Conservation (phyloP, 2,888 invertebrate species). For the Hemithea aestivaria region DNA sequence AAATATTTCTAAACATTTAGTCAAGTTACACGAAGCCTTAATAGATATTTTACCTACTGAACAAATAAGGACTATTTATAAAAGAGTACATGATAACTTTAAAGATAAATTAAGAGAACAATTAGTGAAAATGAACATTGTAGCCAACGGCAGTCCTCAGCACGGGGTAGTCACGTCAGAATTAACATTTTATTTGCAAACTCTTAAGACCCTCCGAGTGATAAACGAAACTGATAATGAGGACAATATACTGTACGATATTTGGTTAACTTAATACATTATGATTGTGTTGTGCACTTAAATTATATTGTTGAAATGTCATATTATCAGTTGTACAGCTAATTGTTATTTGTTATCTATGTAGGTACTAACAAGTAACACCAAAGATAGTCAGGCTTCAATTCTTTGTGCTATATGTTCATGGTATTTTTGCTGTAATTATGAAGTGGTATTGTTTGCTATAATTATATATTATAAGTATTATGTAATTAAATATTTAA, state of each 20-base stretch:
- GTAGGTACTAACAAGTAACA: slow-evolving; percentile 12
- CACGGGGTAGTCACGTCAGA: slow-evolving; percentile 97
- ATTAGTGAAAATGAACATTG: slow-evolving; percentile 90
- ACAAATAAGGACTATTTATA: slow-evolving; percentile 87
- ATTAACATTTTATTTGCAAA: slow-evolving; percentile 93
- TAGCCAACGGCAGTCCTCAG: slow-evolving; percentile 97
- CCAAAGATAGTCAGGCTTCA: slow-evolving; percentile 15
- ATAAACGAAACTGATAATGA: slow-evolving; percentile 85
- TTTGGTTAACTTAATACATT: slow-evolving; percentile 83
- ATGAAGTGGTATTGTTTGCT: slow-evolving; percentile 1
- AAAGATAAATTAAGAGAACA: slow-evolving; percentile 92
- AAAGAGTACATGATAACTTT: slow-evolving; percentile 90
- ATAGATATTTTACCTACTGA: slow-evolving; percentile 89
- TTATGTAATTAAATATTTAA: slow-evolving; percentile 2
- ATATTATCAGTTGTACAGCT: slow-evolving; percentile 13
- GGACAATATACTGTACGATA: slow-evolving; percentile 89
- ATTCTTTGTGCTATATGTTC: neutral
- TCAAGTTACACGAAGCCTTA: slow-evolving; percentile 94
- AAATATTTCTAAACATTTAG: slow-evolving; percentile 92
- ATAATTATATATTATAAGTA: neutral
- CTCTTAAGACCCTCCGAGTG: slow-evolving; percentile 88
- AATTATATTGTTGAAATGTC: slow-evolving; percentile 9
- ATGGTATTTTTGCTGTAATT: too few relatives aligned
- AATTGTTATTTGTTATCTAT: slow-evolving; percentile 6
- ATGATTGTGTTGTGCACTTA: slow-evolving; percentile 8